Evolutionary conservation across 2,797 vertebrate genomes (phyloP).

Genomic region (Numenius phaeopus): DNA sequence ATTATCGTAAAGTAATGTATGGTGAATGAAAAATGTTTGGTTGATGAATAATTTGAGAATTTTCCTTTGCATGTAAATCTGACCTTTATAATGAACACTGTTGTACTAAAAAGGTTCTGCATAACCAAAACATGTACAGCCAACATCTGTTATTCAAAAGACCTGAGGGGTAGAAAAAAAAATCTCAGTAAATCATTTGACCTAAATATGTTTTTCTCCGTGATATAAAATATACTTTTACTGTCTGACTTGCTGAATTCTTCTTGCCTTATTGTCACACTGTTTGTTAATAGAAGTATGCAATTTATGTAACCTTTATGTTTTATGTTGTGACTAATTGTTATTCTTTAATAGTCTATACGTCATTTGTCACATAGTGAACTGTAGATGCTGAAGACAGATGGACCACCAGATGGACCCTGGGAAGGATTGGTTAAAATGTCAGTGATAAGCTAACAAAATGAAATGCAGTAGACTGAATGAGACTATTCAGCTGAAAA

Average conservation of each 20-base stretch:
- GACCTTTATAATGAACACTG: conserved; percentile 73
- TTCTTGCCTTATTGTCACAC: conserved; percentile 11
- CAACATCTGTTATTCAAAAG: conserved; percentile 77
- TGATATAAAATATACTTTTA: conserved; percentile 37
- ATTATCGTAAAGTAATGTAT: conserved; percentile 30
- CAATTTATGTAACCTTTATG: conserved; percentile 56
- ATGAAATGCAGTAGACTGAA: conserved; percentile 54
- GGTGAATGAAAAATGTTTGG: conserved; percentile 65
- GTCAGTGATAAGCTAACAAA: conserved; percentile 73
- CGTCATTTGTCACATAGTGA: conserved; percentile 60
- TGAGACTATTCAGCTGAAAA: conserved; percentile 61
- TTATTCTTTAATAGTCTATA: conserved; percentile 60
- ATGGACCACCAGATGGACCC: conserved; percentile 80
- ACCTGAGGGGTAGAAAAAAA: conserved; percentile 62
- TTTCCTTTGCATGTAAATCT: conserved; percentile 64
- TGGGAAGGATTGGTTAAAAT: conserved; percentile 75
- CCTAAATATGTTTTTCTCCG: conserved; percentile 50
- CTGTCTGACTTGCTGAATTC: conserved; percentile 25
- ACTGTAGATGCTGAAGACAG: conserved; percentile 76
- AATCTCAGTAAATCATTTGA: conserved; percentile 66
- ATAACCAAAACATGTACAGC: conserved; percentile 59
- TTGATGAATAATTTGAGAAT: conserved; percentile 59
- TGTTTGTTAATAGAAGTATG: conserved; percentile 34
- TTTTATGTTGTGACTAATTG: conserved; percentile 56
- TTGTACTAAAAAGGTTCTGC: conserved; percentile 66